phyloP scores from a whole-genome alignment of 2,888 invertebrate species.

The Oligia latruncula region DNA sequence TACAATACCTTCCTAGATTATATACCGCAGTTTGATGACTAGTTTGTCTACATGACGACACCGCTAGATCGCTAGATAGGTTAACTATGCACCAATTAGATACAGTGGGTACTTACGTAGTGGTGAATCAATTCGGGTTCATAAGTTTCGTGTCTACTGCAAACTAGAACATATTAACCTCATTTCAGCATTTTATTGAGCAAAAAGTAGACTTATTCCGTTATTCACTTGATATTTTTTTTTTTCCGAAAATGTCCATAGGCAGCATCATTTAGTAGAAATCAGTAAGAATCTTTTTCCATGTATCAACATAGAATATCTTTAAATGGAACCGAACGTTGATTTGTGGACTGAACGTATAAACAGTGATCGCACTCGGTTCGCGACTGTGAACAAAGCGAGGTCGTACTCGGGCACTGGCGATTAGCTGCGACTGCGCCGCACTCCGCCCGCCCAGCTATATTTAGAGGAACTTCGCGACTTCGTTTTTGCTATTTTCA shows the following conservation, averaged over 20 bases:
- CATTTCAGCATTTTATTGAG: conserved; percentile 65
- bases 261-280: conserved; percentile 3
- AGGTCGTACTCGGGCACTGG: conserved; percentile 75
- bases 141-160: conserved; percentile 66
- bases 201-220: conserved; percentile 20
- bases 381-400: conserved; percentile 77
- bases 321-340: conserved; percentile 22
- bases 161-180: conserved; percentile 77
- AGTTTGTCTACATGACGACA: conserved; percentile 23
- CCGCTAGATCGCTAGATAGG: conserved; percentile 30
- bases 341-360: conserved; percentile 54
- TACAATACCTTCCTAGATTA: conserved; percentile 14
- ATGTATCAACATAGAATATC: conserved; percentile 14
- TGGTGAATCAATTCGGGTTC: conserved; percentile 73
- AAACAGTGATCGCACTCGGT: conserved; percentile 61
- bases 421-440: conserved; percentile 72
- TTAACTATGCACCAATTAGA: conserved; percentile 50
- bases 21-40: conserved; percentile 6
- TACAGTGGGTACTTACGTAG: conserved; percentile 76
- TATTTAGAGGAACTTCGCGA: conserved; percentile 89
- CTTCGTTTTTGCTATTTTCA: conserved; percentile 89
- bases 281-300: conserved; percentile 7
- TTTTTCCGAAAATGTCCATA: conserved; percentile 19
- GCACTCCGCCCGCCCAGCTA: conserved; percentile 83
- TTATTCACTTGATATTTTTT: conserved; percentile 24